Base-by-base conservation (phyloP, 2,113 vertebrate species). In the Proterorhinus semilunaris region DNA sequence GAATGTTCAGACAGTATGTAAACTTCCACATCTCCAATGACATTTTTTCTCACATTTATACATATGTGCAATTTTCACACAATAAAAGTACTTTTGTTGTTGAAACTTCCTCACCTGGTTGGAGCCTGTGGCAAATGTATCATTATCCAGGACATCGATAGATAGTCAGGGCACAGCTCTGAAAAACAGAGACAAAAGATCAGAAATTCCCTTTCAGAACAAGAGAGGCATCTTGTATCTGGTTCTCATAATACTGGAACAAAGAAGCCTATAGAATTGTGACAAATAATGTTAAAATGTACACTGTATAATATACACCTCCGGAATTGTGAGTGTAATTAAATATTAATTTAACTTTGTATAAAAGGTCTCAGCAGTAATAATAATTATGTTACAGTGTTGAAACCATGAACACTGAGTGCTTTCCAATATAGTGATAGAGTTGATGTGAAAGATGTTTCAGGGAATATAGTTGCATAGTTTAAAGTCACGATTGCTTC, bases 91-190 rank as follows among this genome's bases (percentile, higher is more conserved):
- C 53, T 11, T 55, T 55, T 55, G 53, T 8, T 55, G 53, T 11
- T 21, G 53, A 54, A 27, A 55, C 53, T 55, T 11, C 53, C 53
- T 55, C 53, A 55, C 53, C 53, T 55, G 21, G 51, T 53, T 27
- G 9, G 17, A 27, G 53, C 8, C 9, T 10, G 53, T 55, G 17
- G 53, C 10, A 55, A 55, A 55, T 27, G 10, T 13, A 13, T 12
- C 6, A 8, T 21, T 11, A 2, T 27, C 10, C 5, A 1, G 9
- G 4, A 27, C 17, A 1, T 10, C 4, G 11, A 5, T 11, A 11
- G 27, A 36, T 36, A 3, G 27, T 36, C 27, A 36, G 53, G 9
- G 17, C 53, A 55, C 53, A 6, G 0, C 11, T 27, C 53, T 55
- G 17, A 55, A 55, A 55, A 17, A 15, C 16, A 11, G 9, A 21